Base-by-base conservation (phyloP, 2,113 vertebrate genomes). In the Cariama cristata region DNA sequence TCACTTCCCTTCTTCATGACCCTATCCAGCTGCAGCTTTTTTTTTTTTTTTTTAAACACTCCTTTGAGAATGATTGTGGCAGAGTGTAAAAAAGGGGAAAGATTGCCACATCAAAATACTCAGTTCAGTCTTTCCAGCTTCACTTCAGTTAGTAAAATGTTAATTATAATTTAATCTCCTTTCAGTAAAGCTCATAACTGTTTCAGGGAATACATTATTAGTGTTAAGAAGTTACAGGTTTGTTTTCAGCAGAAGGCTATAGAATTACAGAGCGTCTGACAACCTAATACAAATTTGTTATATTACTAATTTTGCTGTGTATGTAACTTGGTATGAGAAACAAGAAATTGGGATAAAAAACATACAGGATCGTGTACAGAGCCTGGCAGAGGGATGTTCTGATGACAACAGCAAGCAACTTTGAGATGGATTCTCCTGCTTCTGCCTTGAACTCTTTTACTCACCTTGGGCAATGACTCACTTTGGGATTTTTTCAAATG, bases 401-500 rank as follows among this genome's bases (percentile, higher is more conserved):
- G 28, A 30, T 75, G 44, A 79, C 1, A 1, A 55, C 11, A 67
- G 33, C 5, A 44, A 33, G 45, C 5, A 4, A 49, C 49, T 77
- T 59, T 55, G 26, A 42, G 16, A 63, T 9, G 8, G 44, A 52
- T 47, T 12, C 14, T 90, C 14, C 52, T 79, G 28, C 44, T 79
- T 88, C 52, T 79, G 28, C 32, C 8, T 2, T 82, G 26, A 69
- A 17, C 3, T 71, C 16, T 58, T 85, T 75, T 15, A 44, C 17
- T 38, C 4, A 52, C 3, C 38, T 52, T 38, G 28, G 8, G 4
- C 58, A 75, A 68, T 55, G 24, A 49, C 19, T 79, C 6, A 47
- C 19, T 71, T 79, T 0, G 4, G 4, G 0, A 0, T 5, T 59
- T 86, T 71, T 88, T 63, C 23, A 67, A 52, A 64, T 11, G 1